Evolutionary conservation across 2,113 vertebrate species (phyloP), one percentile per base, ranked within the genome.

Genomic region (Neoarius graeffei): DNA sequence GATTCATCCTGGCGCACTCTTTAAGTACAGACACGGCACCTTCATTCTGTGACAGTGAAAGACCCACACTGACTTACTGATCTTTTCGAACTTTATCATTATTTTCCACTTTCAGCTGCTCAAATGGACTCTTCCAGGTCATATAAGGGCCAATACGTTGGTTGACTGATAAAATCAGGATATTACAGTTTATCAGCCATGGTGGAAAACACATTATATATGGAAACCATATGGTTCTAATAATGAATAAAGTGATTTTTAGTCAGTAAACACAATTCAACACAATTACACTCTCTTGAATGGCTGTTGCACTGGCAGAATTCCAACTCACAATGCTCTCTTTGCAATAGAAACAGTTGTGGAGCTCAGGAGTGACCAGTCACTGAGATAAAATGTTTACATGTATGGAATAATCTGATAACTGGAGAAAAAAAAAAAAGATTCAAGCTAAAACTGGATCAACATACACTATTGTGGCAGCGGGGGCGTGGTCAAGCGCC

Each of bases 11-110:
- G 86, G 94, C 84, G 76, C 98, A 99, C 90, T 99, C 97, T 86
- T 95, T 96, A 62, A 99, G 96, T 86, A 99, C 97, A 0, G 97
- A 98, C 91, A 99, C 97, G 0, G 98, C 98, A 11, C 96, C 96
- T 64, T 97, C 95, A 0, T 95, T 97, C 98, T 99, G 93, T 15
- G 81, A 71, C 48, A 80, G 4, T 76, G 25, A 83, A 80, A 66
- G 27, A 76, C 67, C 73, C 50, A 88, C 50, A 76, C 27, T n/a
- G 25, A 57, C 56, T 59, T 54, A 83, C 2, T 52, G 13, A 84
- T 27, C 64, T 30, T 27, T 54, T 27, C 14, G 17, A 56, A 54
- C 13, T 13, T 17, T 79, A n/a, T 3, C 52, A 17, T 27, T 30
- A 80, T 80, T 54, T 3, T 80, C n/a, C 1, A 10, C 52, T 56